phyloP scores from a whole-genome alignment of 92 coral and sea anemone genomes.

The Diadumene lineata region DNA sequence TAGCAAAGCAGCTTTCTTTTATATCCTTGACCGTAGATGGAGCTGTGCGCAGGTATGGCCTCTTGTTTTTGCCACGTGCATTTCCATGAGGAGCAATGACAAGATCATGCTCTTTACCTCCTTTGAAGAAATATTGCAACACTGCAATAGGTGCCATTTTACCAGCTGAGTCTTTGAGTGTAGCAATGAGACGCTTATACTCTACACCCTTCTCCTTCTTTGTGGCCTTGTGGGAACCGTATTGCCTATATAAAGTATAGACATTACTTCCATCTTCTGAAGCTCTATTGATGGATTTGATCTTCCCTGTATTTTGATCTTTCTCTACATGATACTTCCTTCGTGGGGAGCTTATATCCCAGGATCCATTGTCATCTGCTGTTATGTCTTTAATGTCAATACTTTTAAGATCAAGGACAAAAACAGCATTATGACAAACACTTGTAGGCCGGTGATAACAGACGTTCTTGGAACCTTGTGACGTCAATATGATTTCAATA shows the following conservation, averaged over 20 bases:
- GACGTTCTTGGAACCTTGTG: constrained; percentile 10
- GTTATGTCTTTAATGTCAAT: constrained; percentile 22
- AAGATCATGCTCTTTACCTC: constrained; percentile 44
- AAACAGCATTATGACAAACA: constrained; percentile 48
- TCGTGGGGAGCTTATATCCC: constrained; percentile 45
- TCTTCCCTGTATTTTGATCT: constrained; percentile 19
- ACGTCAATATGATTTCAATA: constrained; percentile 21
- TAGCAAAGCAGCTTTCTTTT: constrained; percentile 19
- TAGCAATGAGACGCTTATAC: constrained; percentile 46
- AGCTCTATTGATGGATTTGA: constrained; percentile 36
- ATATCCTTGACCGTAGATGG: constrained; percentile 26
- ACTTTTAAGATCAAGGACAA: constrained; percentile 35
- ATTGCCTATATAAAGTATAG: constrained; percentile 48
- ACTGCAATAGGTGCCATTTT: constrained; percentile 29
- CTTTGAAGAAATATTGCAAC: constrained; percentile 55
- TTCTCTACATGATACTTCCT: constrained; percentile 38
- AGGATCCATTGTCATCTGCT: constrained; percentile 28
- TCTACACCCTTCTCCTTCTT: constrained; percentile 39
- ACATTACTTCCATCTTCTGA: constrained; percentile 25
- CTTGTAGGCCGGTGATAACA: constrained; percentile 18
- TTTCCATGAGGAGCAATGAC: constrained; percentile 52
- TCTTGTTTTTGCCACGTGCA: constrained; percentile 30
- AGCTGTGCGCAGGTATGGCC: constrained; percentile 32
- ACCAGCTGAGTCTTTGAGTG: constrained; percentile 30
- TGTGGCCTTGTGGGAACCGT: constrained; percentile 59